Percentiles rank a stretch among this genome's conserved stretches.
phyloP scores from a whole-genome alignment of 2,888 invertebrate species.

The Protonemura montana region DNA sequence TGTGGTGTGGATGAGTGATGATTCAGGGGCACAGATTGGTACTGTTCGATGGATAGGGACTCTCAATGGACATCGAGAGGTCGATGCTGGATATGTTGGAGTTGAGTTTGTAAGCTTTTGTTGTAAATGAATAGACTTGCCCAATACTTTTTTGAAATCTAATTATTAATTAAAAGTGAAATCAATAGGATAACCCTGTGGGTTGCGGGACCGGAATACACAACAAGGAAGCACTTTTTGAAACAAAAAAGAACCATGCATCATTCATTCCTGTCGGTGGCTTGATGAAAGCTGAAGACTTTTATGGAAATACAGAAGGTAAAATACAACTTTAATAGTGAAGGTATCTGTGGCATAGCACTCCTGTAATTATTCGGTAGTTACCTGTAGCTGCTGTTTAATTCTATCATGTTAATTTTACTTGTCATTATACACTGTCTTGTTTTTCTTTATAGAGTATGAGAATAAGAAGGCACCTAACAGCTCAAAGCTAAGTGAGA shows the following conservation, averaged over 20 bases:
- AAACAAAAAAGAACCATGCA: slow-evolving; percentile 59
- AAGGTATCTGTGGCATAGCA: too few relatives aligned
- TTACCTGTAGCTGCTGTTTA: too few relatives aligned
- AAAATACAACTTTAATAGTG: too few relatives aligned
- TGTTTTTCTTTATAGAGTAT: slow-evolving; percentile 33
- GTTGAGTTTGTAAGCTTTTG: slow-evolving; percentile 52
- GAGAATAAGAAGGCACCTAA: slow-evolving; percentile 32
- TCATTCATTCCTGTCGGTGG: slow-evolving; percentile 62
- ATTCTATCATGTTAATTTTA: too few relatives aligned
- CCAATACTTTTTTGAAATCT: slow-evolving; percentile 43
- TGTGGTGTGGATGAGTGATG: slow-evolving; percentile 53
- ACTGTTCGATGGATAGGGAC: slow-evolving; percentile 49
- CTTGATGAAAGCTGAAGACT: slow-evolving; percentile 60
- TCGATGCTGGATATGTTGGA: slow-evolving; percentile 49
- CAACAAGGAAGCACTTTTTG: slow-evolving; percentile 57
- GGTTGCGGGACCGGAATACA: slow-evolving; percentile 64
- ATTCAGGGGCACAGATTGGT: slow-evolving; percentile 49
- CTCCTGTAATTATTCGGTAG: too few relatives aligned
- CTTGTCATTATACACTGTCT: neutral
- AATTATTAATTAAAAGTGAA: too few relatives aligned
- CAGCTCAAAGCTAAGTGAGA: slow-evolving; percentile 43
- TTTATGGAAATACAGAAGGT: slow-evolving; percentile 51
- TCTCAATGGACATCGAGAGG: slow-evolving; percentile 42
- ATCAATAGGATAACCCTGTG: slow-evolving; percentile 61
- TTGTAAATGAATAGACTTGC: neutral